phyloP scores from a whole-genome alignment of 2,888 invertebrate species.

The Dynastes grantii region DNA sequence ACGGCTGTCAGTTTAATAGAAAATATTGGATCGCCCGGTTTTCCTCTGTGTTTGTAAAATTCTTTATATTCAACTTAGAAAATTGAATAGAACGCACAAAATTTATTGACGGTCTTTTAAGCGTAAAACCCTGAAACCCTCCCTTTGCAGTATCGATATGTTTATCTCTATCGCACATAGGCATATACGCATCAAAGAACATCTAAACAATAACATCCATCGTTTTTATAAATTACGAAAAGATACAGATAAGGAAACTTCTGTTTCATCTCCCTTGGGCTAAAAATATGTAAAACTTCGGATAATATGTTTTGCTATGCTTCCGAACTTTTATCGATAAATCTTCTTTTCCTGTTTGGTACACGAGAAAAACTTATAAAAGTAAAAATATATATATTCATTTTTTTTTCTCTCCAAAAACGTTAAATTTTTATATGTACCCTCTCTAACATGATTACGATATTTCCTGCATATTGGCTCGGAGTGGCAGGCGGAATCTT shows the following conservation, averaged over 20 bases:
- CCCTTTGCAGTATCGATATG: conserved; percentile 13
- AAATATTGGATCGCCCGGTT: conserved; percentile 15
- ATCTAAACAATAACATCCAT: conserved; percentile 45
- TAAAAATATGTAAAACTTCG: conserved; percentile 44
- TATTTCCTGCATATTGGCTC: conserved; percentile 12
- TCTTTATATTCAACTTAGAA: conserved; percentile 21
- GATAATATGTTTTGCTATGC: conserved; percentile 40
- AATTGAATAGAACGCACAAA: conserved; percentile 18
- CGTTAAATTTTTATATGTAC: conserved; percentile 19
- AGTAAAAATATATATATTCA: conserved; percentile 33
- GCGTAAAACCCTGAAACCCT: conserved; percentile 13
- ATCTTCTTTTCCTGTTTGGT: conserved; percentile 40
- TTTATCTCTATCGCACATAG: neutral
- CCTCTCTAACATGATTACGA: conserved; percentile 32
- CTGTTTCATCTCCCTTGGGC: conserved; percentile 31
- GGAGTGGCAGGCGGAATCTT: neutral
- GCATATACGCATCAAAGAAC: conserved; percentile 26
- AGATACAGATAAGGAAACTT: conserved; percentile 44
- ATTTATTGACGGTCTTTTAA: conserved; percentile 34
- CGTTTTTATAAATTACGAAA: conserved; percentile 40
- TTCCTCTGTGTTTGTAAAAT: conserved; percentile 20
- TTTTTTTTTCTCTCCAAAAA: conserved; percentile 14
- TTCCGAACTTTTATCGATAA: conserved; percentile 37
- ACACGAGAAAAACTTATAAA: conserved; percentile 43
- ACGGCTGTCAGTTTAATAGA: conserved; percentile 4